These are phyloP conservation scores for Pipra filicauda DNA, from an alignment of 2,113 vertebrate species.

Conservation along the genomic window DNA sequence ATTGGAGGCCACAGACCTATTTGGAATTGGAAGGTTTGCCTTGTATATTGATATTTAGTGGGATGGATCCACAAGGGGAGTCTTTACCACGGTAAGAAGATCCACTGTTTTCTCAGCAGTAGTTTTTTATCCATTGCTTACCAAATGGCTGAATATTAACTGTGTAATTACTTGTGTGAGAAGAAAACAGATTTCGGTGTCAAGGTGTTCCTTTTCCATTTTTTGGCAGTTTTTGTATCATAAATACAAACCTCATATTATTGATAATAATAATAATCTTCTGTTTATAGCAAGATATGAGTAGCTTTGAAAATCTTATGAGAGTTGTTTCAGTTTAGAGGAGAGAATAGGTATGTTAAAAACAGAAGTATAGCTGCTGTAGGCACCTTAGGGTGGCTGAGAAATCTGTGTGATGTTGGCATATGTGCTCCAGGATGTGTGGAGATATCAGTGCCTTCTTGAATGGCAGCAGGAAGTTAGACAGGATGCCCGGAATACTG, in stretches of 20 bases:
- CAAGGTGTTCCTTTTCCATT: neutral
- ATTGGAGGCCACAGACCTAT: constrained; percentile 92
- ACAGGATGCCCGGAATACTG: neutral
- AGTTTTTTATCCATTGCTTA: neutral
- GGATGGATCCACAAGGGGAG: constrained; percentile 91
- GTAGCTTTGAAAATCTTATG: neutral
- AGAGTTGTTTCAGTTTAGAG: neutral
- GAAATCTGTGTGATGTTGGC: neutral
- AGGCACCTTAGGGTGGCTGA: neutral
- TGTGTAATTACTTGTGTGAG: neutral
- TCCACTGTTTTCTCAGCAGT: neutral
- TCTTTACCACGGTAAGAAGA: constrained; percentile 86
- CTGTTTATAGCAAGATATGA: neutral
- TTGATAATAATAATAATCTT: neutral
- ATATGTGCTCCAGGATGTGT: neutral
- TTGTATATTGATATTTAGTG: constrained; percentile 94
- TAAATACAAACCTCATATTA: neutral
- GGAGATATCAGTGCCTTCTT: neutral
- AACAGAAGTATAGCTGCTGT: neutral
- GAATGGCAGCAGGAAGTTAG: neutral
- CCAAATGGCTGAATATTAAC: neutral
- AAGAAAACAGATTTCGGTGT: neutral
- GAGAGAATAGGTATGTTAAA: neutral
- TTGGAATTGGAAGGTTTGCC: constrained; percentile 93
- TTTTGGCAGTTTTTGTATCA: neutral